A percentile compares a stretch with the other conserved stretches of the same genome.
phyloP scores from a whole-genome alignment of 2,888 invertebrate genomes.

The Pardosa pseudoannulata region DNA sequence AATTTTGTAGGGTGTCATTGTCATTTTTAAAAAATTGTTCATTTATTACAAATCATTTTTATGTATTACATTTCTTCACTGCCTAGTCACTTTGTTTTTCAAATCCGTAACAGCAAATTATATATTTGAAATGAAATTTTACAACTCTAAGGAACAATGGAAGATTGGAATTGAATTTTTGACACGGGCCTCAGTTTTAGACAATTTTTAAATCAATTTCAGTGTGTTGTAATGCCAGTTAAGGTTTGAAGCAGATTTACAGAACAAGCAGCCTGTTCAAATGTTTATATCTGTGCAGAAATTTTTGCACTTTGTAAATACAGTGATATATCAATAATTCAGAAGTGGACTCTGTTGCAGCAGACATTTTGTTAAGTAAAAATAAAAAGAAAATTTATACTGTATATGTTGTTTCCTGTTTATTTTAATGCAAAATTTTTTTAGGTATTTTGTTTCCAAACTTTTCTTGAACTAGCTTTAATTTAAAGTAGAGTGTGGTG shows the following conservation, averaged over 20 bases:
- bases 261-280: slow-evolving; percentile 51
- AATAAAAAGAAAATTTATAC: slow-evolving; percentile 54
- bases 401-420: slow-evolving; percentile 5
- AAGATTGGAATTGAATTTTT: neutral
- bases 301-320: slow-evolving; percentile 65
- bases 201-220: neutral
- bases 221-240: slow-evolving; percentile 12
- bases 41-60: too few relatives aligned
- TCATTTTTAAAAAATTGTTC: too few relatives aligned
- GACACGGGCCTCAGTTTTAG: neutral
- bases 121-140: too few relatives aligned
- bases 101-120: too few relatives aligned
- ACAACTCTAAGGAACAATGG: slow-evolving; percentile 14
- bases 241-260: slow-evolving; percentile 2
- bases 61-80: too few relatives aligned
- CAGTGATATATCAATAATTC: slow-evolving; percentile 44
- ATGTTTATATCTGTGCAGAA: slow-evolving; percentile 65
- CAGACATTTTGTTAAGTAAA: slow-evolving; percentile 64
- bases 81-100: neutral
- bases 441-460: too few relatives aligned
- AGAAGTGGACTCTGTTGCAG: slow-evolving; percentile 30
- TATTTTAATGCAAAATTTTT: too few relatives aligned
- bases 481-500: too few relatives aligned
- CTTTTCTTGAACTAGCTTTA: too few relatives aligned
- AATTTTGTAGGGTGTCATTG: neutral